Evolutionary conservation across 2,888 invertebrate species (phyloP), one percentile per base, ranked within the genome.

Genomic region (Yponomeuta malinellus): DNA sequence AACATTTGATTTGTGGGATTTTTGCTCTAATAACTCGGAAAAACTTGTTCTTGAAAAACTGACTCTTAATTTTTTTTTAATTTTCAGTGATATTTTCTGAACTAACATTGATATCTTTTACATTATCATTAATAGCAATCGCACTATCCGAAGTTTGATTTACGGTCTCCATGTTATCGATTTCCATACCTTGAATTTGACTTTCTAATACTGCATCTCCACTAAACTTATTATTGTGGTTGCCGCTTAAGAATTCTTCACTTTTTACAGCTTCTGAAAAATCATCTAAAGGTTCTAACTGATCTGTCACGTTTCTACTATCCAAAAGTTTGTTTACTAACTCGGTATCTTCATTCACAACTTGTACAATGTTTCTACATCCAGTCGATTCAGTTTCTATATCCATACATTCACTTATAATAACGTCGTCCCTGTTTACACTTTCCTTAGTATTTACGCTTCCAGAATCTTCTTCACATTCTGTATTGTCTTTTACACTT

Each of bases 361-460:
- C n/a, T 9, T n/a, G 15, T 4, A 10, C 33, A 12, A 29, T 43
- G 66, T 66, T 66, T 10, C n/a, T 6, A 63, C 63, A 63, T 63
- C 63, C 43, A 43, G 43, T 0, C 43, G 9, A 5, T 63, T 63
- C 63, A 63, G 6, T 63, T 63, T 63, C 23, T 8, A 63, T 63
- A 6, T 63, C 23, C 12, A 10, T 23, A 31, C 65, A 1, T 65
- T 65, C 65, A 65, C n/a, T 65, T 33, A 10, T n/a, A 67, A 68
- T 12, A 23, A 2, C 43, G 23, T 43, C n/a, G 15, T 48, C 37
- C 43, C 33, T 37, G 5, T 48, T 68, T 48, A 68, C 48, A 48
- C 43, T 33, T 68, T 68, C 43, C 33, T 37, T 67, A 67, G 37
- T 67, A 67, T 12, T 67, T n/a, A 15, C 67, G 15, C 15, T 15